These are phyloP conservation scores for Dryadula phaetusa DNA, from an alignment of 2,888 invertebrate genomes.

Conservation along the genomic window DNA sequence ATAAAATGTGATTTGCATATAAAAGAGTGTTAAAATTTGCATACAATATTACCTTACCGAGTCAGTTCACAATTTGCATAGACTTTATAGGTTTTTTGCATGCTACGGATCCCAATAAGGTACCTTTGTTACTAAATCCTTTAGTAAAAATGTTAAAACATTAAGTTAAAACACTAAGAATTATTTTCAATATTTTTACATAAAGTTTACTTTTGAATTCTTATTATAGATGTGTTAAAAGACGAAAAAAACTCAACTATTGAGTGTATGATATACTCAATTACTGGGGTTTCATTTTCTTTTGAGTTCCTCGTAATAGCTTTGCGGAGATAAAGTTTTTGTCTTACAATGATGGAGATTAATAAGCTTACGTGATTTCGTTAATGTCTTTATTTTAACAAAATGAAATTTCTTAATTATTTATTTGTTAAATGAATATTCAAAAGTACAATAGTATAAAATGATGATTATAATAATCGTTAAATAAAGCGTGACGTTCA, in stretches of 20 bases:
- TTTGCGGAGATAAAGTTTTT: conserved; percentile 22
- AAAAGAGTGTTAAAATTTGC: conserved; percentile 42
- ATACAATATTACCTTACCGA: conserved; percentile 34
- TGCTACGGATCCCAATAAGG: conserved; percentile 21
- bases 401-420: too few species aligned
- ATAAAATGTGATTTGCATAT: conserved; percentile 36
- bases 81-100: conserved; percentile 38
- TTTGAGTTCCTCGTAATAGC: conserved; percentile 30
- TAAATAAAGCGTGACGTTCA: too few species aligned
- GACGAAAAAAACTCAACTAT: conserved; percentile 15
- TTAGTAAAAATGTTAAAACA: conserved; percentile 9
- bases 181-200: too few species aligned
- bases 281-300: conserved; percentile 23
- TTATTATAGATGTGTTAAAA: conserved; percentile 23
- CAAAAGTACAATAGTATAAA: too few species aligned
- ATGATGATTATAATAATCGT: too few species aligned
- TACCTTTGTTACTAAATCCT: conserved; percentile 26
- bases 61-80: conserved; percentile 40
- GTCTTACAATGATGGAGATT: conserved; percentile 19
- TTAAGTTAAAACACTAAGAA: too few species aligned
- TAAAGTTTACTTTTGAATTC: conserved; percentile 25
- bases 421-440: too few species aligned
- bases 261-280: conserved; percentile 1
- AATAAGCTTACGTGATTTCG: conserved; percentile 13
- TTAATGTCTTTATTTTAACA: conserved; percentile 3